phyloP scores from a whole-genome alignment of 2,797 vertebrate genomes.

The Alosa sapidissima region DNA sequence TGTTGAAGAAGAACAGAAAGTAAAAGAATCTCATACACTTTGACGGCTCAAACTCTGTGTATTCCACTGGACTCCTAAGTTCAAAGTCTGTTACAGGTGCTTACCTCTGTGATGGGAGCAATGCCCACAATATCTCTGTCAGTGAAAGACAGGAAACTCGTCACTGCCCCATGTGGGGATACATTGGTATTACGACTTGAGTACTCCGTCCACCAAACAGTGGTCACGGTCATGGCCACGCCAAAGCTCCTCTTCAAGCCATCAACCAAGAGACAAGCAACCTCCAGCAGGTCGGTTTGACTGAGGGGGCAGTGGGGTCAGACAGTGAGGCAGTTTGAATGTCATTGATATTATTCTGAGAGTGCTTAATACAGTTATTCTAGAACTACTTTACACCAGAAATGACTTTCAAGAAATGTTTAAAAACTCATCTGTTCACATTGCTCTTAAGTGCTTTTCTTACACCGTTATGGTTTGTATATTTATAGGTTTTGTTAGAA shows the following conservation, averaged over 20 bases:
- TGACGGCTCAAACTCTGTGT: neutral
- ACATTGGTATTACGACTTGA: conserved; percentile 43
- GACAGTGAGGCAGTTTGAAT: neutral
- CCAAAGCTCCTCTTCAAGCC: conserved; percentile 62
- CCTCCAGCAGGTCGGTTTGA: conserved; percentile 56
- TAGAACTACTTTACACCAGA: no score
- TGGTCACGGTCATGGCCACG: conserved; percentile 66
- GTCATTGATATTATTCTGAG: neutral
- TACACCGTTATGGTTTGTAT: no score
- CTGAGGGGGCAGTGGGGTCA: conserved; percentile 48
- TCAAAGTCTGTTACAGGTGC: neutral
- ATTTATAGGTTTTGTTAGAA: no score
- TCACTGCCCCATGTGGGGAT: conserved; percentile 50
- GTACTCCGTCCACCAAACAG: conserved; percentile 74
- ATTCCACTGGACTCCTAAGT: neutral
- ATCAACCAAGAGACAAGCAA: conserved; percentile 66
- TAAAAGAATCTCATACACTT: neutral
- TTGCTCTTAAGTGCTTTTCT: no score
- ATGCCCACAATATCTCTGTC: conserved; percentile 70
- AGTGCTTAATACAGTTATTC: neutral
- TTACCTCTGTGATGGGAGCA: conserved; percentile 69
- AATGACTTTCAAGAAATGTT: no score
- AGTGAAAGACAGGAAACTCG: conserved; percentile 66
- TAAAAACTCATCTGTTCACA: no score
- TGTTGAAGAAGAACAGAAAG: conserved; percentile 43